Evolutionary conservation across 2,113 vertebrate genomes (phyloP).

Genomic region (Ellobius talpinus): DNA sequence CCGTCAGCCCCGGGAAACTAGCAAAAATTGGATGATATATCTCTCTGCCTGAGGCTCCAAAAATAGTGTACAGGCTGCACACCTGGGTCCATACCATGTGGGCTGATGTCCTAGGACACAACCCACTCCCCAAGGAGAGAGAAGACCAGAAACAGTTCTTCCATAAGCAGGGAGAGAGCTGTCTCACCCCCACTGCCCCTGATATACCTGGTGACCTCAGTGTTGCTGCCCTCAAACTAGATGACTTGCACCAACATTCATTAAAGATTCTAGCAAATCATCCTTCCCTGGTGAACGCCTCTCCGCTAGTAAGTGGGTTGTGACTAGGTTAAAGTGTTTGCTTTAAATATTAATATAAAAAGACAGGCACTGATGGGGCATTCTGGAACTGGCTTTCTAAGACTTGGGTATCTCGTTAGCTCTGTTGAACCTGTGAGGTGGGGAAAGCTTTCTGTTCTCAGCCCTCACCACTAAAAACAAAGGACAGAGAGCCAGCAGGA

Average conservation of each 20-base stretch:
- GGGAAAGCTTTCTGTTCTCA: not conserved
- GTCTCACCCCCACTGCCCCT: not conserved
- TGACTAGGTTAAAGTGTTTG: not conserved
- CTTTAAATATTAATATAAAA: not conserved
- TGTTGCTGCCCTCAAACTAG: not conserved
- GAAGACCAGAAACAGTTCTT: not conserved
- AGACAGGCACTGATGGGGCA: rapidly evolving
- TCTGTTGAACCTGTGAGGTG: not conserved
- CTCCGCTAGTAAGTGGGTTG: not conserved
- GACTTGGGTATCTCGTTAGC: not conserved
- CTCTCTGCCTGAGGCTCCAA: not conserved
- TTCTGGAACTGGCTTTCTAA: rapidly evolving
- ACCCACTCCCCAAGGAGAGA: not conserved
- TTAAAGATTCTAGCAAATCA: slow-evolving; percentile 34
- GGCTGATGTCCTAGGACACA: not conserved
- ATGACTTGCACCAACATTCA: not conserved
- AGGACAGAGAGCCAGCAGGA: not conserved
- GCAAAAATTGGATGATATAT: not conserved
- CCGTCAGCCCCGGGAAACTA: not conserved
- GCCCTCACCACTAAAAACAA: not conserved
- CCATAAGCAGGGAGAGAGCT: not conserved
- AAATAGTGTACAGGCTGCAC: not conserved
- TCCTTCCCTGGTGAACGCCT: rapidly evolving
- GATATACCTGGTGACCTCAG: not conserved
- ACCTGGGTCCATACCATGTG: not conserved